These are phyloP conservation scores for Nowickia ferox DNA, from an alignment of 2,888 invertebrate species.

Conservation along the genomic window DNA sequence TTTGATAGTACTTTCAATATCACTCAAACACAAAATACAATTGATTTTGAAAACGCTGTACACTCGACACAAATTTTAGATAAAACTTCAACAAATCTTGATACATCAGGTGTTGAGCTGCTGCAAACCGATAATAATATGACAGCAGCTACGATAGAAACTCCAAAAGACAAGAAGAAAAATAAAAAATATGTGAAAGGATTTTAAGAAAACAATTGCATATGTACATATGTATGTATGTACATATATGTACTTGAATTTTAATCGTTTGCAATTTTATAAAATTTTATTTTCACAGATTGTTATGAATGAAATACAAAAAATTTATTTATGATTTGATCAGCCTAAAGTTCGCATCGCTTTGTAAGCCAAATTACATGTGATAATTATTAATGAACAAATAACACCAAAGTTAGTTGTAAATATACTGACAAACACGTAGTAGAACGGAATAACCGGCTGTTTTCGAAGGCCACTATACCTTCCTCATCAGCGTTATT, in stretches of 20 bases:
- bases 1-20: conserved; percentile 15
- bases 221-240: not conserved
- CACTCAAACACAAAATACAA: conserved; percentile 46
- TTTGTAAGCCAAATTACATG: too few species aligned
- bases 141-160: conserved; percentile 25
- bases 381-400: too few species aligned
- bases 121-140: conserved; percentile 25
- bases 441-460: too few species aligned
- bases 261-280: too few species aligned
- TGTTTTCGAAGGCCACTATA: too few species aligned
- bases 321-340: too few species aligned
- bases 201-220: conserved; percentile 62
- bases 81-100: conserved; percentile 31
- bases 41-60: conserved; percentile 54
- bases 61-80: conserved; percentile 69
- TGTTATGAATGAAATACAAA: too few species aligned
- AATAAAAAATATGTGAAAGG: conserved; percentile 74
- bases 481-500: too few species aligned
- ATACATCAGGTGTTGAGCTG: conserved; percentile 32
- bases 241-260: not conserved
- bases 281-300: too few species aligned
- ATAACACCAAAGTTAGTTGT: too few species aligned
- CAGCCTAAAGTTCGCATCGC: too few species aligned
- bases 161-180: conserved; percentile 71
- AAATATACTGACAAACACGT: too few species aligned